These are phyloP conservation scores for Stictonetta naevosa DNA, from an alignment of 2,113 vertebrate species.

Conservation along the genomic window DNA sequence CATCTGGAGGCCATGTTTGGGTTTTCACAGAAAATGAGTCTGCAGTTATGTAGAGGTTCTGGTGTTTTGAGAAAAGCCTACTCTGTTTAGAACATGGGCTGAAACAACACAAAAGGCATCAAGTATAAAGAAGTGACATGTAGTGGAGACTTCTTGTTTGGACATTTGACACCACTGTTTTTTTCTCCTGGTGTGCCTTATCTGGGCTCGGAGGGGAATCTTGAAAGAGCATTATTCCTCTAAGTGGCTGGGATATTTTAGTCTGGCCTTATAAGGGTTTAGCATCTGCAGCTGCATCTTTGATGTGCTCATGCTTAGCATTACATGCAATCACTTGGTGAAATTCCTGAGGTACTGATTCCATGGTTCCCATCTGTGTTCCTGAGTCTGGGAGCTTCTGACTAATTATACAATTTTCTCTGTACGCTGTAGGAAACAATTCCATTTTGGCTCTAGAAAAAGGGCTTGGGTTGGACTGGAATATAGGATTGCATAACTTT, in stretches of 20 bases:
- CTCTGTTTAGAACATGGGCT: background rate
- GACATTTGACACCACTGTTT: background rate
- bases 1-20: background rate
- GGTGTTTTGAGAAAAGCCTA: background rate
- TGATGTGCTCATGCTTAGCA: conserved; percentile 33
- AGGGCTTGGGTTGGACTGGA: conserved; percentile 37
- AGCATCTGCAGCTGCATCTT: conserved; percentile 42
- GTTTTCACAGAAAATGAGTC: background rate
- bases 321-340: conserved; percentile 22
- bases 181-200: background rate
- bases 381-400: conserved; percentile 44
- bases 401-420: conserved; percentile 55
- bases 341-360: conserved; percentile 50
- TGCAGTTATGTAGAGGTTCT: background rate
- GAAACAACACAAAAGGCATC: background rate
- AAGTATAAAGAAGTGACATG: background rate
- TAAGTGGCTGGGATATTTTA: background rate
- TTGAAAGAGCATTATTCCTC: background rate
- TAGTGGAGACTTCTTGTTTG: background rate
- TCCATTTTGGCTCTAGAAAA: conserved; percentile 52
- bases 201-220: background rate
- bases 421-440: conserved; percentile 56
- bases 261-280: background rate
- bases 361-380: conserved; percentile 56
- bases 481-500: conserved; percentile 34